A percentile compares a stretch with the other conserved stretches of the same genome.
phyloP scores from a whole-genome alignment of 1,140 invertebrate species.

The Latrodectus geometricus region DNA sequence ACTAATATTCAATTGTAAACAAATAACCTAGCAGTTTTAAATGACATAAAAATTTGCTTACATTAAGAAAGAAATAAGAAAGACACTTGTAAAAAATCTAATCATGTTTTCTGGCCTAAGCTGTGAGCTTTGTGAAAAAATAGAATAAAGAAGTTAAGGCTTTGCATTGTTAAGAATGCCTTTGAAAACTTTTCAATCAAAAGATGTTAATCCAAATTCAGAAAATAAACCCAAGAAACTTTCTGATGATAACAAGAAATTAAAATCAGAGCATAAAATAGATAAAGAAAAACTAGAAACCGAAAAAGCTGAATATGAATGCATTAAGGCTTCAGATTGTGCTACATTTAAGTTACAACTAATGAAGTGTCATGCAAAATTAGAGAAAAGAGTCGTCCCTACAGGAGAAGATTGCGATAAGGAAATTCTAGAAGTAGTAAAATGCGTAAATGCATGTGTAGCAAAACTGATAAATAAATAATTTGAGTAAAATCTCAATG shows the following conservation, averaged over 20 bases:
- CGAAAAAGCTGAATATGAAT: slow-evolving; percentile 20
- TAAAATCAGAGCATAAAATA: neutral
- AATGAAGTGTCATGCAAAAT: neutral
- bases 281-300: neutral
- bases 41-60: too few relatives aligned
- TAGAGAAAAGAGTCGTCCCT: neutral
- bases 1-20: too few relatives aligned
- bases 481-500: too few relatives aligned
- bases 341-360: neutral
- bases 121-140: too few relatives aligned
- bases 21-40: too few relatives aligned
- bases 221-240: neutral
- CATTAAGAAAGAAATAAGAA: too few relatives aligned
- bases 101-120: too few relatives aligned
- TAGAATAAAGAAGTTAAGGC: too few relatives aligned
- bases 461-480: neutral
- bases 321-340: slow-evolving; percentile 6
- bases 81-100: too few relatives aligned
- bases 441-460: slow-evolving; percentile 3
- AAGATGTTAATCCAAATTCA: neutral
- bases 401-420: slow-evolving; percentile 7
- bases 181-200: too few relatives aligned
- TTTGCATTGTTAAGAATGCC: too few relatives aligned
- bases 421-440: slow-evolving; percentile 14
- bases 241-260: neutral